Base-by-base conservation (phyloP, 2,797 vertebrate species). In the Phrynocephalus guinanensis region DNA sequence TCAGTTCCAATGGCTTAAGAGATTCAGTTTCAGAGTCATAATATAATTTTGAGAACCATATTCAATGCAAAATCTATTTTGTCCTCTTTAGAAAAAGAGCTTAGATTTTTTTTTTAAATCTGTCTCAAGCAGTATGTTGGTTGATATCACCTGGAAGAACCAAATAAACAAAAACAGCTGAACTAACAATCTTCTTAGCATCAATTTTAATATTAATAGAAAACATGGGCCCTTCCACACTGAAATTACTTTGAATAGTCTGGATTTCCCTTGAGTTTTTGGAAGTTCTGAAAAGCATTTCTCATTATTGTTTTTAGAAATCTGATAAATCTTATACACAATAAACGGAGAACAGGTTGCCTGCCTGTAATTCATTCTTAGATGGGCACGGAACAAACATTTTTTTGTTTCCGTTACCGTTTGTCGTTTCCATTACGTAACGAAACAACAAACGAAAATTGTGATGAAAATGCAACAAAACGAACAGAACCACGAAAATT, bases 51-150 rank as follows among this genome's bases (percentile, higher is more conserved):
- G 78, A 87, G 75, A 68, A 63, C 6, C 66, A 81, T 70, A 82
- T 90, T 86, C 67, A 0, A 0, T 1, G 6, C 72, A 89, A 84
- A 71, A 90, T 81, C 56, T 28, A 28, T 33, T 89, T 92, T 48
- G 48, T 10, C 63, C 8, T 15, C 6, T 80, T 84, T n/a, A 79
- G 3, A 85, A 3, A 63, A 86, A 88, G 56, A 89, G 16, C 38
- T 87, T 83, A 15, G 7, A 18, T 73, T 83, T 78, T 73, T 83
- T 78, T 87, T 71, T 81, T 2, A 33, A 33, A 91, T 88, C 84
- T 88, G 70, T 70, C 67, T 78, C 1, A 1, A 84, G 72, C 76
- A 85, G 73, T 3, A 11, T 26, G 44, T 44, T 18, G 8, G 8
- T 28, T 28, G 13, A 56, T 72, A 70, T 48, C 33, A 79, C 67